Evolutionary conservation across 2,888 invertebrate genomes (phyloP), one percentile per base, ranked within the genome.

Genomic region (Macrophya annulata): DNA sequence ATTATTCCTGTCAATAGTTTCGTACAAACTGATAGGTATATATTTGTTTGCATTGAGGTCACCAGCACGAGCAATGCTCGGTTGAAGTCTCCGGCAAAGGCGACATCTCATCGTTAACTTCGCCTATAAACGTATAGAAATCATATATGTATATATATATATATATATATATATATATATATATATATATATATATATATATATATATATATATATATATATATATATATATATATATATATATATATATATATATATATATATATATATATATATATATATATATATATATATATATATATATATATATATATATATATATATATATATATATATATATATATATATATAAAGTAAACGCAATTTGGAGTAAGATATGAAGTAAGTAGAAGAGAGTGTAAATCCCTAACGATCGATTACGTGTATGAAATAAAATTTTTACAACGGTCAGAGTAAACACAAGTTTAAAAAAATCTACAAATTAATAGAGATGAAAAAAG

Each of bases 11-110:
- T 45, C 77, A 55, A 77, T 76, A 74, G n/a, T 74, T 74, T 45
- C 21, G 45, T 45, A 74, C 72, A 45, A 74, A 43, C n/a, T 45
- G 72, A 74, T 74, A 74, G 9, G 6, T n/a, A 37, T n/a, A 48
- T 74, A 12, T 55, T 55, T 77, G 31, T 77, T 77, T 55, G 55
- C 48, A 55, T 77, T 77, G 77, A 77, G 31, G 55, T 77, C 77
- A 77, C 77, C 55, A 9, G 77, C 77, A 55, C 37, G 6, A 55
- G 77, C 48, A 17, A 77, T 77, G 55, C 10, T 37, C 37, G 37
- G 77, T 77, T 43, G 77, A 55, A 77, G 37, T 77, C 77, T 77
- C 77, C 77, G 17, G 77, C 77, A 55, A n/a, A 77, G 55, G 77
- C 77, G 55, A 51, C 6, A 55, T 55, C 55, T 40, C 77, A 25